These are phyloP conservation scores for Anthopleura xanthogrammica DNA, from an alignment of 92 coral and sea anemone genomes.

Conservation along the genomic window DNA sequence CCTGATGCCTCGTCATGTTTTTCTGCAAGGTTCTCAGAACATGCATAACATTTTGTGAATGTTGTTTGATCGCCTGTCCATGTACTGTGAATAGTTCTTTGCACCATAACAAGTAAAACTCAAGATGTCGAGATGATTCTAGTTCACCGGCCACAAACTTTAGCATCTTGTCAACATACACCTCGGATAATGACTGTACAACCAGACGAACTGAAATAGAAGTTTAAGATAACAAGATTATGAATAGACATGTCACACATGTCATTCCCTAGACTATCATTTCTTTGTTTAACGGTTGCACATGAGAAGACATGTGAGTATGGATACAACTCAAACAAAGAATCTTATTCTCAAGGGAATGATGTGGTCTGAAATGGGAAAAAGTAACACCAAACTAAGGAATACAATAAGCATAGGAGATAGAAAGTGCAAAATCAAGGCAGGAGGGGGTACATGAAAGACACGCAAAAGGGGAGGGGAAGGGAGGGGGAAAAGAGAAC, in stretches of 20 bases:
- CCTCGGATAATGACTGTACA: constrained; percentile 68
- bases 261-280: no score
- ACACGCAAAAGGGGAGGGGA: not conserved
- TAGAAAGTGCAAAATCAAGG: not conserved
- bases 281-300: no score
- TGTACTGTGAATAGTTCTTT: constrained; percentile 78
- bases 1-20: constrained; percentile 76
- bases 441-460: not conserved
- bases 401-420: no score
- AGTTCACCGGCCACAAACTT: constrained; percentile 81
- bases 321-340: no score
- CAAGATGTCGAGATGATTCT: constrained; percentile 80
- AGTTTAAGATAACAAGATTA: not conserved
- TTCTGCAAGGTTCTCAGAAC: constrained; percentile 83
- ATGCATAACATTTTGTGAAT: constrained; percentile 67
- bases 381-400: not conserved
- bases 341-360: no score
- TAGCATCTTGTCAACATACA: constrained; percentile 79
- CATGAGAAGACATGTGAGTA: no score
- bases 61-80: constrained; percentile 74
- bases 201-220: constrained; percentile 67
- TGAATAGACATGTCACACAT: no score
- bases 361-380: no score
- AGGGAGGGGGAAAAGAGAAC: not conserved
- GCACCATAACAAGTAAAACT: constrained; percentile 91